phyloP scores from a whole-genome alignment of 2,797 vertebrate species.

The Austrolebias charrua region DNA sequence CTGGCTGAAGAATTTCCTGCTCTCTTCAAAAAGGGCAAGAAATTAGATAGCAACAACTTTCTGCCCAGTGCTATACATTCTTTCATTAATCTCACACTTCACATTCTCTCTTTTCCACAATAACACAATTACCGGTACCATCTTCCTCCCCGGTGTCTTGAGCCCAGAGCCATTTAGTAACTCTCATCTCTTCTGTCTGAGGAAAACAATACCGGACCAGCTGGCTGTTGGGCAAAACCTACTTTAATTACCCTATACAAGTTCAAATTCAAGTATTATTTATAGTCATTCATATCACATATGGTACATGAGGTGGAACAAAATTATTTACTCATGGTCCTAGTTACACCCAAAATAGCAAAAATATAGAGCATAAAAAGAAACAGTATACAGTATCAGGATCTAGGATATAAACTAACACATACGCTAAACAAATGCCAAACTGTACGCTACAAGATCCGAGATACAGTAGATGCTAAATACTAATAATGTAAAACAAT shows the following conservation, averaged over 20 bases:
- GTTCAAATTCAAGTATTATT: no score
- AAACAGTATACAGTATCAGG: no score
- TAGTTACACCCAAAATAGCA: no score
- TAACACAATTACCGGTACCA: conserved; percentile 52
- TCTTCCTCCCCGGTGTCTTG: conserved; percentile 32
- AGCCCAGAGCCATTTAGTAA: conserved; percentile 44
- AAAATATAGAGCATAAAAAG: no score
- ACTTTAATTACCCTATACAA: conserved; percentile 48
- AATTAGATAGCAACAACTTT: conserved; percentile 32
- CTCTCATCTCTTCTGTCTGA: conserved; percentile 43
- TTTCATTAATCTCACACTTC: conserved; percentile 35
- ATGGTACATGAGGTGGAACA: no score
- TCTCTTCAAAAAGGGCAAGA: conserved; percentile 38
- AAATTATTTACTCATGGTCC: no score
- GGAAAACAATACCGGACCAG: conserved; percentile 46
- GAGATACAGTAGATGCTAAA: no score
- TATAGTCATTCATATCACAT: no score
- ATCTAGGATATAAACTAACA: no score
- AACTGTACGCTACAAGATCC: no score
- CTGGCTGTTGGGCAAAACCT: conserved; percentile 44
- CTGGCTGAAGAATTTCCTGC: conserved; percentile 31
- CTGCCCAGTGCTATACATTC: not conserved
- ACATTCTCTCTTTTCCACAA: conserved; percentile 21
- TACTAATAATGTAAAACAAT: no score
- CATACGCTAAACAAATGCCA: no score